Evolutionary conservation across 2,888 invertebrate genomes (phyloP).

Genomic region (Rhaphigaster nebulosa): DNA sequence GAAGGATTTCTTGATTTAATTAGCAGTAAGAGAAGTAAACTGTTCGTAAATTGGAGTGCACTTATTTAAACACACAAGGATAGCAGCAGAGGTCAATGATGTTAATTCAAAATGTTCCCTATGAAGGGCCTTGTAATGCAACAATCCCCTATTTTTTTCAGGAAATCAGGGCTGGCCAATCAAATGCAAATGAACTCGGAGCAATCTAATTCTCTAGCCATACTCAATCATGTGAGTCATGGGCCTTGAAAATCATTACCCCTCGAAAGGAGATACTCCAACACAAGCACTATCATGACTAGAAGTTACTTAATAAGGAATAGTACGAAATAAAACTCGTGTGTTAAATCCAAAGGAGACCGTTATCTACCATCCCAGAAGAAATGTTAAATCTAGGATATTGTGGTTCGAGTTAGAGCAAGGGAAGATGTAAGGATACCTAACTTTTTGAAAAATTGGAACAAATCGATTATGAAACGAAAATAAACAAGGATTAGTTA

Average conservation of each 20-base stretch:
- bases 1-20: constrained; percentile 7
- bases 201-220: neutral
- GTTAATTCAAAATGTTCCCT: neutral
- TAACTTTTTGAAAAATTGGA: too few species aligned
- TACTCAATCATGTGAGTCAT: neutral
- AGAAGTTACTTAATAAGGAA: too few species aligned
- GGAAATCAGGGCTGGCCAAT: constrained; percentile 4
- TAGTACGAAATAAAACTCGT: neutral
- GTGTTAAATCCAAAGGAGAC: neutral
- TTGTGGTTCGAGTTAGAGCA: neutral
- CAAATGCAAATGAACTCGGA: neutral
- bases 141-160: neutral
- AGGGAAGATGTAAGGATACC: neutral
- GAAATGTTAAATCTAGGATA: neutral
- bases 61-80: neutral
- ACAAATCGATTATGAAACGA: too few species aligned
- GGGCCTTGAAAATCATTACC: neutral
- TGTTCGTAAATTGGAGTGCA: neutral
- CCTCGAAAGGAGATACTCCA: neutral
- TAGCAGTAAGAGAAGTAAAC: neutral
- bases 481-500: too few species aligned
- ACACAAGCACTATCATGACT: too few species aligned
- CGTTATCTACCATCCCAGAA: neutral
- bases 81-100: neutral
- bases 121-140: neutral